These are phyloP conservation scores for Polyommatus iphigenia DNA, from an alignment of 2,888 invertebrate genomes.

Conservation along the genomic window DNA sequence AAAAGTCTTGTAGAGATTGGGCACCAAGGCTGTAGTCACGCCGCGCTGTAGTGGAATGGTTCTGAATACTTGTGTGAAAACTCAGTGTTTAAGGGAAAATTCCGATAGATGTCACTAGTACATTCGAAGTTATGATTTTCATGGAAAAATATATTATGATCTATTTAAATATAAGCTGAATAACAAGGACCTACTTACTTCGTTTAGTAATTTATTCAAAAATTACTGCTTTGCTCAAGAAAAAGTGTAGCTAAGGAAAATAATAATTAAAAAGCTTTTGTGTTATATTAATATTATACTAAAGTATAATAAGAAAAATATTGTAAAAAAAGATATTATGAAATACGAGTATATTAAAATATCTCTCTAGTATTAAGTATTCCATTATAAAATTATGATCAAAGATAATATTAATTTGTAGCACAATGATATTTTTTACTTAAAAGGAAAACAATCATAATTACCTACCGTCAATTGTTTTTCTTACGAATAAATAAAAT, in stretches of 20 bases:
- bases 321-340: no score
- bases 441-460: neutral
- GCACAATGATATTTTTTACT: neutral
- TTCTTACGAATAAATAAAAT: neutral
- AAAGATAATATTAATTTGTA: neutral
- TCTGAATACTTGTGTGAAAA: neutral
- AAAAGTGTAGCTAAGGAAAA: no score
- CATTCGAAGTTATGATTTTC: neutral
- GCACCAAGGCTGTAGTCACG: neutral
- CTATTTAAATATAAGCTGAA: no score
- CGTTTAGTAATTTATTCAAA: no score
- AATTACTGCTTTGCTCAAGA: no score
- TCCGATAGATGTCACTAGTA: conserved; percentile 7
- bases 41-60: neutral
- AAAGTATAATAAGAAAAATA: no score
- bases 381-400: no score
- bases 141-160: neutral
- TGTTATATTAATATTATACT: no score
- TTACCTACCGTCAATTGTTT: neutral
- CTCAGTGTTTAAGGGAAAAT: neutral
- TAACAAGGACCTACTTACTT: no score
- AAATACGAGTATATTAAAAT: no score
- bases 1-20: neutral
- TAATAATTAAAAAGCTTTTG: no score
- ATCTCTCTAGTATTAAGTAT: no score